Evolutionary conservation across 2,888 invertebrate genomes (phyloP).

Genomic region (Megamerina dolium): DNA sequence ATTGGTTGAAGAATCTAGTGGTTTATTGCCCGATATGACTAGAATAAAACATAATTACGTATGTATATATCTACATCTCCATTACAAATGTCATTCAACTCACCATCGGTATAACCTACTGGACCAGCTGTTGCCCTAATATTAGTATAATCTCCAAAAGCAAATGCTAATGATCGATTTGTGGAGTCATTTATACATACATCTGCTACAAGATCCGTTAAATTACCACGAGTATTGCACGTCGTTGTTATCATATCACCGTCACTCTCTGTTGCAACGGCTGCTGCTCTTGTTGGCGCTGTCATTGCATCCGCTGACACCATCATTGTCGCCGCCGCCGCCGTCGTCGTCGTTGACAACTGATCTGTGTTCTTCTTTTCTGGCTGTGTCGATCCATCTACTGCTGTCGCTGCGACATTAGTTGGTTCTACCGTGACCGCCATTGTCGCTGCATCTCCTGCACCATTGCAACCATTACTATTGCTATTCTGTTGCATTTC

Average conservation of each 20-base stretch:
- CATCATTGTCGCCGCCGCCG: too few species aligned
- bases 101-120: slow-evolving; percentile 6
- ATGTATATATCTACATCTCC: too few species aligned
- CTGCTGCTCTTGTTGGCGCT: slow-evolving; percentile 2
- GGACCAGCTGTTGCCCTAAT: slow-evolving; percentile 28
- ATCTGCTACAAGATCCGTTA: slow-evolving; percentile 40
- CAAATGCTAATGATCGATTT: slow-evolving; percentile 1
- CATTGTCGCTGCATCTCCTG: neutral
- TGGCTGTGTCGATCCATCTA: too few species aligned
- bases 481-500: slow-evolving; percentile 26
- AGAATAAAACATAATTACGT: too few species aligned
- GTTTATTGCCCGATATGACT: neutral
- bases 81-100: slow-evolving; percentile 2
- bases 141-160: slow-evolving; percentile 35
- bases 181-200: slow-evolving; percentile 28
- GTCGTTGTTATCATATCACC: slow-evolving; percentile 5
- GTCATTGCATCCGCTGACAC: too few species aligned
- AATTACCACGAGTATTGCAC: slow-evolving; percentile 19
- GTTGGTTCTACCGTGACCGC: too few species aligned
- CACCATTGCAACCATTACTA: slow-evolving; percentile 6
- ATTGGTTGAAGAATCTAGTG: slow-evolving; percentile 10
- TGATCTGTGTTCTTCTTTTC: too few species aligned
- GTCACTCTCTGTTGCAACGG: neutral
- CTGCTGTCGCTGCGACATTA: too few species aligned
- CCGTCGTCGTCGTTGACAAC: too few species aligned